A percentile compares a stretch with the other conserved stretches of the same genome.
These are phyloP conservation scores for Papilio xuthus DNA, from an alignment of 1,140 invertebrate species.

Conservation along the genomic window DNA sequence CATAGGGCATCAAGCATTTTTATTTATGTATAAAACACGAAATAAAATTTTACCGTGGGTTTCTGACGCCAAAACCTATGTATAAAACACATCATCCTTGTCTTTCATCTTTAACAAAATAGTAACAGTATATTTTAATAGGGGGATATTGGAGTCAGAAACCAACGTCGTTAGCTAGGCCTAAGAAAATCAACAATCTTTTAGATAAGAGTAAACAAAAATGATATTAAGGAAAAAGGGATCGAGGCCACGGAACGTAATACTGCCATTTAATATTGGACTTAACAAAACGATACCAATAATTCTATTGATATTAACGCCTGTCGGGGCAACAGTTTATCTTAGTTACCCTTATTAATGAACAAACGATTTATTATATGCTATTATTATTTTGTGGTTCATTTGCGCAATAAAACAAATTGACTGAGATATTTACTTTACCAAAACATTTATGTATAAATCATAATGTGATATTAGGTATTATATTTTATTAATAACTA, in stretches of 20 bases:
- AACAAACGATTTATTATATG: conserved; percentile 35
- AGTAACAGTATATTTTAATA: too few relatives aligned
- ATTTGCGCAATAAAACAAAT: conserved; percentile 20
- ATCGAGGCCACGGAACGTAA: not conserved
- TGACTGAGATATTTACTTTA: conserved; percentile 12
- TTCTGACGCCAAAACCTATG: too few relatives aligned
- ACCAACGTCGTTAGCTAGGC: not conserved
- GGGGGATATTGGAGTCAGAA: too few relatives aligned
- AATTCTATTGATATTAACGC: conserved; percentile 32
- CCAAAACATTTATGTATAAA: not conserved
- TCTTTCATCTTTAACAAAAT: too few relatives aligned
- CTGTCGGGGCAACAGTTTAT: conserved; percentile 33
- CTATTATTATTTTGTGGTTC: conserved; percentile 24
- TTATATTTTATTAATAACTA: not conserved
- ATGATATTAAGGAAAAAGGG: not conserved
- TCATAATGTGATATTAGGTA: not conserved
- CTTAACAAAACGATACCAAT: conserved; percentile 28
- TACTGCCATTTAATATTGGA: conserved; percentile 13
- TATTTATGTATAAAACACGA: too few relatives aligned
- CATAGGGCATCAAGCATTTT: too few relatives aligned
- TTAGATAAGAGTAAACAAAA: not conserved
- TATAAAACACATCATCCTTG: too few relatives aligned
- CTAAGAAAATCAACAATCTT: conserved; percentile 7
- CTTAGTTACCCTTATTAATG: conserved; percentile 38
- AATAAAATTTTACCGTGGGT: too few relatives aligned